phyloP scores from a whole-genome alignment of 2,113 vertebrate species.

The Lepidothrix coronata region DNA sequence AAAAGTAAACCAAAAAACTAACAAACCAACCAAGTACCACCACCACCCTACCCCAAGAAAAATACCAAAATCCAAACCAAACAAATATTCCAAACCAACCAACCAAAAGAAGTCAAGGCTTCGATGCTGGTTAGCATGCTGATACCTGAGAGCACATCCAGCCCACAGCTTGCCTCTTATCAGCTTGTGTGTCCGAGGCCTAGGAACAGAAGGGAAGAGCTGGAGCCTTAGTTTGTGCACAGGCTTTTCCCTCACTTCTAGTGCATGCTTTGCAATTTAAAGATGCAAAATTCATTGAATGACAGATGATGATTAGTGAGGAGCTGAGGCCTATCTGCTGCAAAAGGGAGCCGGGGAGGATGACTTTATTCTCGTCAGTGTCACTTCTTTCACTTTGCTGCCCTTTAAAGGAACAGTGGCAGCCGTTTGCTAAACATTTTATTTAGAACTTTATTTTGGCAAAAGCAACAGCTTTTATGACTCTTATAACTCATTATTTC shows the following conservation, averaged over 20 bases:
- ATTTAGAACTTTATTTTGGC: background rate
- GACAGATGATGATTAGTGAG: slow-evolving; percentile 37
- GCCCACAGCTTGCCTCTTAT: background rate
- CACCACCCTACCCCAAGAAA: background rate
- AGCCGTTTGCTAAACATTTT: background rate
- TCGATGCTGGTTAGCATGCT: background rate
- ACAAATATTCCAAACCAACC: background rate
- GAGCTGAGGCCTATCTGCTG: slow-evolving; percentile 24
- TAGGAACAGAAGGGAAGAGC: background rate
- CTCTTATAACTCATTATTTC: background rate
- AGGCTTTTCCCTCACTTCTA: background rate
- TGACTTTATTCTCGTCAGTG: background rate
- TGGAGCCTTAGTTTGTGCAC: background rate
- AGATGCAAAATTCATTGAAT: slow-evolving; percentile 29
- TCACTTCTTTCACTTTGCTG: background rate
- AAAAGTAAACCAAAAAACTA: background rate
- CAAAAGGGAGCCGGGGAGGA: background rate
- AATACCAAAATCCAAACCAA: background rate
- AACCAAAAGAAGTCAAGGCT: background rate
- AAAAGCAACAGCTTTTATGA: background rate
- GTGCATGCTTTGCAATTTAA: slow-evolving; percentile 49
- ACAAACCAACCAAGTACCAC: too few species aligned
- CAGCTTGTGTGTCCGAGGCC: slow-evolving; percentile 14
- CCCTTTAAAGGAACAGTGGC: background rate
- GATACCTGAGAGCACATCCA: background rate